These are phyloP conservation scores for Samia ricini DNA, from an alignment of 1,140 invertebrate genomes.

Conservation along the genomic window DNA sequence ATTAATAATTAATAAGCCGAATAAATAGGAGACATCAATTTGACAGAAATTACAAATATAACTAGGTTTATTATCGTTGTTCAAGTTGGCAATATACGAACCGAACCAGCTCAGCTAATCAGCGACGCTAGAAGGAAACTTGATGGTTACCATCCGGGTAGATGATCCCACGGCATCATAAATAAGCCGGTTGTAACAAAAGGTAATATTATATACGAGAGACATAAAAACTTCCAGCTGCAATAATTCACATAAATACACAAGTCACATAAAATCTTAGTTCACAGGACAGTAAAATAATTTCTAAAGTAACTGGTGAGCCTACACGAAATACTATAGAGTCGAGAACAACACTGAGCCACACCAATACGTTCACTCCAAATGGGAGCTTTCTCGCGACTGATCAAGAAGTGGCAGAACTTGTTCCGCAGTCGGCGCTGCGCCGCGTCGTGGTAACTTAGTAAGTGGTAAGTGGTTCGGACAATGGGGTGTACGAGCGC, in stretches of 20 bases:
- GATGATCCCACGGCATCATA: neutral
- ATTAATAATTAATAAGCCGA: no score
- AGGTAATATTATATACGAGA: neutral
- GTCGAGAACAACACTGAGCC: neutral
- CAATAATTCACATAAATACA: neutral
- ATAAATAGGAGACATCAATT: no score
- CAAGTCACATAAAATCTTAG: neutral
- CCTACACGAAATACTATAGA: neutral
- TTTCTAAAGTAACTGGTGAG: neutral
- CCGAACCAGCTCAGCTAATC: neutral
- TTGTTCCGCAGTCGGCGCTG: conserved; percentile 1
- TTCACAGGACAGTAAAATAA: neutral
- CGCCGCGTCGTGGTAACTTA: no score
- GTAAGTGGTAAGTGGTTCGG: neutral
- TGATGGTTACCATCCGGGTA: neutral
- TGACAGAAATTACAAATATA: no score
- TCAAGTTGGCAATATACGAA: neutral
- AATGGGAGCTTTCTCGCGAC: conserved; percentile 30
- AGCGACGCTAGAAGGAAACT: neutral
- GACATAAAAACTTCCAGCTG: neutral
- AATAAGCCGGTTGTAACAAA: neutral
- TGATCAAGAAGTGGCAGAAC: conserved; percentile 20
- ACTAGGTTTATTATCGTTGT: no score
- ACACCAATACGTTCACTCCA: conserved; percentile 9
- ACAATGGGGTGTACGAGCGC: conserved; percentile 48